These are phyloP conservation scores for Ostrea edulis DNA, from an alignment of 1,140 invertebrate genomes.

Conservation along the genomic window DNA sequence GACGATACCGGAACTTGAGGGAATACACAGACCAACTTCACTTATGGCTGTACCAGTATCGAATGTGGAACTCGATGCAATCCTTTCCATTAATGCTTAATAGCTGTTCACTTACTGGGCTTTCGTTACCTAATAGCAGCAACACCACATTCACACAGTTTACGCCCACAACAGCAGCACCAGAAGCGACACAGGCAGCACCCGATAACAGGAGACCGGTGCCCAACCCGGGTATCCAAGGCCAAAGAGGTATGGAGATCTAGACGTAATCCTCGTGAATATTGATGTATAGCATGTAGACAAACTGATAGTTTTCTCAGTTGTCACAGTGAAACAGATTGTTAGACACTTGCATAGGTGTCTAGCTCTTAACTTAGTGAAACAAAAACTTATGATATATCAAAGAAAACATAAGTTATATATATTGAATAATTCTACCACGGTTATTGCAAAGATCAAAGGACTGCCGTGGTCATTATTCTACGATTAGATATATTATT, in stretches of 20 bases:
- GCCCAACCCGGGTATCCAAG: not conserved
- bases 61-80: slow-evolving; percentile 58
- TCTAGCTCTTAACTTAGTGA: too few relatives aligned
- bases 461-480: too few relatives aligned
- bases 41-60: slow-evolving; percentile 71
- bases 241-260: not conserved
- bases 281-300: not conserved
- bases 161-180: not conserved
- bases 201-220: not conserved
- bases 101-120: slow-evolving; percentile 31
- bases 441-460: too few relatives aligned
- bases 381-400: too few relatives aligned
- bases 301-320: not conserved
- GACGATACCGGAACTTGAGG: slow-evolving; percentile 56
- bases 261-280: not conserved
- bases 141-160: not conserved
- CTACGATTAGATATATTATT: too few relatives aligned
- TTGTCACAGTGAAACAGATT: not conserved
- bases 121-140: not conserved
- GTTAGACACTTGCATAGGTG: too few relatives aligned
- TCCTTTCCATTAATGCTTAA: slow-evolving; percentile 56
- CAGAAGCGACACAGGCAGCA: not conserved
- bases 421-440: too few relatives aligned
- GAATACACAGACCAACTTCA: slow-evolving; percentile 69
- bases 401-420: too few relatives aligned